Base-by-base conservation (phyloP, 2,888 invertebrate genomes). In the Mimachlamys varia region DNA sequence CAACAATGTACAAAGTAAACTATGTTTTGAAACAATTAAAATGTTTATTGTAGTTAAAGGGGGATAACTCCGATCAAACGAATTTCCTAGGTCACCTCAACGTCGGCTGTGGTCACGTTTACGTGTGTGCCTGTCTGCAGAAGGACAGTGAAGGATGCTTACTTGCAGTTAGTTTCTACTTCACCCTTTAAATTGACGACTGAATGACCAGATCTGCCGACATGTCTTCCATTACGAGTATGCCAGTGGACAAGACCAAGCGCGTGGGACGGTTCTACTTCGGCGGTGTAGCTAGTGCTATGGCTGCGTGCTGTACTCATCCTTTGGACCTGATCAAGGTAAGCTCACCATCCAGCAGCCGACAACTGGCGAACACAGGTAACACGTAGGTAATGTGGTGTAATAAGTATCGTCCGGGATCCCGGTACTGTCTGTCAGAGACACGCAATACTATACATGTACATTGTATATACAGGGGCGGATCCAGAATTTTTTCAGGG, bases 271-370 rank as follows among this genome's bases (percentile, higher is more conserved):
- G 98, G 97, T 99, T 99, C 99, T 99, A 99, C 97, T 99, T 99
- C 96, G 99, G 99, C 90, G 99, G 99, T 33, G 94, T 99, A 89
- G 99, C 99, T 44, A 98, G 99, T 90, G 98, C 99, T 37, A 98
- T 98, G 92, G 99, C 99, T 50, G 99, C 99, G 19, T 98, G 98
- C 96, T 98, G 98, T 95, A 99, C 99, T 19, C 99, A 99, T 97
- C 99, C 99, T 5, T 97, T 99, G 94, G 99, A 99, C 97, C 97
- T 99, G 92, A 97, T 99, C 62, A 99, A 99, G 97, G 99, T 99
- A 93, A 94, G 91, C n/a, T 50, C 44, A 50, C 44, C 44, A 44
- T 44, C 44, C 22, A 62, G 53, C 53, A 53, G 7, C 22, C 58
- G 13, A 55, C 58, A 33, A 7, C 76, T 76, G 76, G 62, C 33